Base-by-base conservation (phyloP, 2,888 invertebrate species). In the Morpho helenor region DNA sequence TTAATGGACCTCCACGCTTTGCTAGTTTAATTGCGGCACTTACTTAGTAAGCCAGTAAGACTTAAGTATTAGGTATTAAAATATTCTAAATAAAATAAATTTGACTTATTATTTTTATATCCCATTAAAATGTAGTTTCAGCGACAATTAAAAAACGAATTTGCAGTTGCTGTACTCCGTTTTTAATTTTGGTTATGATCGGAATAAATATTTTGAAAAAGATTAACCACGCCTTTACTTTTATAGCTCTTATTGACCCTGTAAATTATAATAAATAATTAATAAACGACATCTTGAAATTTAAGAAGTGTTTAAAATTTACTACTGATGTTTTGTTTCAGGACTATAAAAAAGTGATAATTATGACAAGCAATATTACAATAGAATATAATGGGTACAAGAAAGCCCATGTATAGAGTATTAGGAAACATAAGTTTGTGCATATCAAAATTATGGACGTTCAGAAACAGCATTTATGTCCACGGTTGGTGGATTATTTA, bases 401-500 rank as follows among this genome's bases (percentile, higher is more conserved):
- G 64, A 68, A 74, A 63, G 57, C 69, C 72, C 68, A 66, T 68
- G 65, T 70, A 63, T 78, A 81, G 70, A 63, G 42, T 48, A 54
- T 60, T 65, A 64, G 65, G 56, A 58, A 63, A 66, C 51, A 52
- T 61, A 65, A 68, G 53, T 63, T 67, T 60, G 68, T 70, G 70
- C 69, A 77, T 74, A 77, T 75, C 79, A 76, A 72, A 74, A 82
- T 59, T 69, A 91, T 91, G 91, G 91, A 91, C 71, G 80, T 91
- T 69, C 96, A 96, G 83, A 94, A 95, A 79, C 95, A 95, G 80
- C 95, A 94, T 75, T 84, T 97, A 73, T 97, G 96, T 82, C 96
- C 96, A 76, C 94, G 96, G 70, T 91, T 97, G 77, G 95, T 96
- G 89, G 99, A 99, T 93, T 99, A 99, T 89, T 92, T 99, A 80